Evolutionary conservation across 2,113 vertebrate species (phyloP).

Genomic region (Regulus satrapa): DNA sequence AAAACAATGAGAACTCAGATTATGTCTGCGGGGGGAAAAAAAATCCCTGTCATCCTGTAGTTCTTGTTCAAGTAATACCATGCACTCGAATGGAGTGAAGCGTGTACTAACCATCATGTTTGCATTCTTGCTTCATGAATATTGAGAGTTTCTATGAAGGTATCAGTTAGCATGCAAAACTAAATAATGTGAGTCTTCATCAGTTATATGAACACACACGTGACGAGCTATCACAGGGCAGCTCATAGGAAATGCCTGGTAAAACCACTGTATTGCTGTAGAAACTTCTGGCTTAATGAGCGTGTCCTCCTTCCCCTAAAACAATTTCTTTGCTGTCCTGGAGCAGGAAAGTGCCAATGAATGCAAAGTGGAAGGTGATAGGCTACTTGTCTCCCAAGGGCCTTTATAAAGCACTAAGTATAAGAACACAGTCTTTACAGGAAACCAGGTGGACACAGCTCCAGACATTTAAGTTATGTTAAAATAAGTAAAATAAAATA

Average conservation of each 20-base stretch:
- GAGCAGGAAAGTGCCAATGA: neutral
- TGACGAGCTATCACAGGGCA: neutral
- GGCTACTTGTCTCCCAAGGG: neutral
- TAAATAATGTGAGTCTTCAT: neutral
- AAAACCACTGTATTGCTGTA: neutral
- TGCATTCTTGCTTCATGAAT: neutral
- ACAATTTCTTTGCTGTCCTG: neutral
- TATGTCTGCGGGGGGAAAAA: neutral
- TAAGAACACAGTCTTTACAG: neutral
- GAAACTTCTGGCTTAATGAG: neutral
- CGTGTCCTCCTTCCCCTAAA: accelerated
- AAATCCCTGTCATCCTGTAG: neutral
- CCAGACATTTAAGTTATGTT: neutral
- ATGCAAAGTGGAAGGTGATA: neutral
- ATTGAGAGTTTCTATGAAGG: neutral
- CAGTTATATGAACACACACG: accelerated
- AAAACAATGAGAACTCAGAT: neutral
- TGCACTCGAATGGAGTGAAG: neutral
- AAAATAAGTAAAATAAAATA: neutral
- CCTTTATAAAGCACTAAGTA: neutral
- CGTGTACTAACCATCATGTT: neutral
- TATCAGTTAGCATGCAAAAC: neutral
- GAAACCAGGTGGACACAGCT: accelerated
- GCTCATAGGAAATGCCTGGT: neutral
- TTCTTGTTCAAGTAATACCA: neutral